Conservation (phyloP, 2,797 vertebrate genomes). For the Acanthiza pusilla region DNA sequence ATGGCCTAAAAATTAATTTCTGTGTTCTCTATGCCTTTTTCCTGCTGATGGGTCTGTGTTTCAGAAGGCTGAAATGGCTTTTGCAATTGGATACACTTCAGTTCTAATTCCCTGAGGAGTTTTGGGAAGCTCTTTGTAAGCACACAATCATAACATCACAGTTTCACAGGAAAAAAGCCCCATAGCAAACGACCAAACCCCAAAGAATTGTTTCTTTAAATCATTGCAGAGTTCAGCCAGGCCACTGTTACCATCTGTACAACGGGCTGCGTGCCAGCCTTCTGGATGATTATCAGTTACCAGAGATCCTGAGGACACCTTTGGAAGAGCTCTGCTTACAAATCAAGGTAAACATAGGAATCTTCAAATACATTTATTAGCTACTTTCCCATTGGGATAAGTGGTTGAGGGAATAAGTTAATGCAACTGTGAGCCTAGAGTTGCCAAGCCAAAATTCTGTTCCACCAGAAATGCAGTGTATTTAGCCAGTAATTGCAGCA, state of each 20-base stretch:
- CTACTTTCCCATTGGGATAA: neutral
- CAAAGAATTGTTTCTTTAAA: neutral
- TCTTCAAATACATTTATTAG: neutral
- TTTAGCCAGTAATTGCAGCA: neutral
- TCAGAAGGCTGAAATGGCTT: neutral
- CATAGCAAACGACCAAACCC: neutral
- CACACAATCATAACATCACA: neutral
- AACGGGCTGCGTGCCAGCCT: conserved; percentile 90
- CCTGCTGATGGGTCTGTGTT: neutral
- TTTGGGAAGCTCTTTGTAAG: neutral
- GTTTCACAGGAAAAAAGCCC: neutral
- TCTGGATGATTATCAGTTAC: conserved; percentile 91
- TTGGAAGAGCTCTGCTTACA: conserved; percentile 96
- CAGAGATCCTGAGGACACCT: conserved; percentile 94
- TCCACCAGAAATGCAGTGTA: neutral
- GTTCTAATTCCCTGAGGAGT: neutral
- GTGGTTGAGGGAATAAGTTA: neutral
- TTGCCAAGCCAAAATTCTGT: neutral
- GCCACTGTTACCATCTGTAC: conserved; percentile 95
- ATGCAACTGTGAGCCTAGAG: neutral
- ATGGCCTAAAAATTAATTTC: neutral
- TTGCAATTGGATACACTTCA: neutral
- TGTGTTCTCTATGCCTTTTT: neutral
- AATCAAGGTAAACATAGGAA: conserved; percentile 84
- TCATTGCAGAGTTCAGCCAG: conserved; percentile 86